These are phyloP conservation scores for Caenorhabditis sp. DNA, from an alignment of 2,888 invertebrate genomes.

Conservation along the genomic window DNA sequence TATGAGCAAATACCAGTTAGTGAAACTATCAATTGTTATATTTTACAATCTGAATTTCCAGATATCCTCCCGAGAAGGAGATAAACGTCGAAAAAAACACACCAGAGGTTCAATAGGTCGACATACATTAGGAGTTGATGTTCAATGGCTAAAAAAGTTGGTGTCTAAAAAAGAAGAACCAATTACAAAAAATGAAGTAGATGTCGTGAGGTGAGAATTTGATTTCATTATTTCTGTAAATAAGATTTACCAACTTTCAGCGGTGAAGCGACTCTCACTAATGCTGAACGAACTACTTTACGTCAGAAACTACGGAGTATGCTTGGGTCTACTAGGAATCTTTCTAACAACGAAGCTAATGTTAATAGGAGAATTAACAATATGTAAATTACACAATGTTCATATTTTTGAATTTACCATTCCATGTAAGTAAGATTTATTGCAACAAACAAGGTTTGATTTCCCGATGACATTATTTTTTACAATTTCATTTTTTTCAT, in stretches of 20 bases:
- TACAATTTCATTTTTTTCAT: not conserved
- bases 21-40: not conserved
- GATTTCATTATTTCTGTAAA: not conserved
- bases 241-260: conserved; percentile 8
- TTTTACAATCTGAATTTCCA: not conserved
- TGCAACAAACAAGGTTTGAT: not conserved
- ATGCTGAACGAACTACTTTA: conserved; percentile 34
- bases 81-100: conserved; percentile 56
- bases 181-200: conserved; percentile 24
- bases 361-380: not conserved
- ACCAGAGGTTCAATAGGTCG: conserved; percentile 59
- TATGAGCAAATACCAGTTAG: conserved; percentile 62
- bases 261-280: conserved; percentile 33
- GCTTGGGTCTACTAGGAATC: conserved; percentile 45
- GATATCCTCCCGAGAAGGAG: conserved; percentile 27
- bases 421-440: not conserved
- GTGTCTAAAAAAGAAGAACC: conserved; percentile 45
- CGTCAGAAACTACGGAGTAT: conserved; percentile 49
- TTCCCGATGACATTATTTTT: not conserved
- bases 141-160: conserved; percentile 65
- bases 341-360: not conserved
- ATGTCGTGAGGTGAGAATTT: not conserved
- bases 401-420: not conserved
- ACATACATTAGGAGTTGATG: conserved; percentile 69
- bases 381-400: not conserved